Evolutionary conservation across 2,797 vertebrate species (phyloP), one percentile per base, ranked within the genome.

Genomic region (Cetoscarus ocellatus): DNA sequence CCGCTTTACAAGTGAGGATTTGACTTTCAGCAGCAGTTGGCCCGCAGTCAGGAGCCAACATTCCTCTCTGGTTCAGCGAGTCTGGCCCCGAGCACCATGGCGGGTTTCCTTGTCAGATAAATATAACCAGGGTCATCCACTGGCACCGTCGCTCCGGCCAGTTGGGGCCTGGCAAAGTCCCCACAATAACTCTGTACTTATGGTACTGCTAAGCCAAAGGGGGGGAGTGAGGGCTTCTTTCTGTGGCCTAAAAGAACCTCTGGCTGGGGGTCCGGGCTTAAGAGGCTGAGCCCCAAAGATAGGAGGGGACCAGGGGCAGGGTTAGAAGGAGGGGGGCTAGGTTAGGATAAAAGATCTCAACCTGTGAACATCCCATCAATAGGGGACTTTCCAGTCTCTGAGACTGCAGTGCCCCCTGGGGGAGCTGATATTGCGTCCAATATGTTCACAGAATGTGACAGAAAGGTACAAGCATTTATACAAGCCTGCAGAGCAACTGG

Each of bases 91-190:
- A 50, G 82, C 83, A 62, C 85, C 83, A 56, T 75, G 78, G 80
- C 79, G 86, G 86, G 89, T 93, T 93, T 91, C 88, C 91, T 92
- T 90, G 85, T 91, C 88, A 91, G 93, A 91, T 94, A 93, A 93
- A 94, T 91, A 94, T 93, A 94, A 90, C 88, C 82, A 87, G 80
- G 85, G 91, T 91, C 92, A 86, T 92, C 85, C 86, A 86, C 88
- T 91, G 91, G 90, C 90, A 88, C 81, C 71, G 18, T 44, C 14
- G 59, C 81, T 73, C 57, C 51, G 48, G 82, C 81, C 84, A 82
- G 73, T 71, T 77, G 73, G 86, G 82, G 77, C 77, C 87, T 92
- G 92, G 90, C 89, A 88, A 63, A 77, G 86, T 79, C 82, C 83
- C 88, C 85, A 84, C 83, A 90, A 91, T 91, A 92, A 90, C 91